phyloP scores from a whole-genome alignment of 1,140 invertebrate genomes.

The Conopomorpha cramerella region DNA sequence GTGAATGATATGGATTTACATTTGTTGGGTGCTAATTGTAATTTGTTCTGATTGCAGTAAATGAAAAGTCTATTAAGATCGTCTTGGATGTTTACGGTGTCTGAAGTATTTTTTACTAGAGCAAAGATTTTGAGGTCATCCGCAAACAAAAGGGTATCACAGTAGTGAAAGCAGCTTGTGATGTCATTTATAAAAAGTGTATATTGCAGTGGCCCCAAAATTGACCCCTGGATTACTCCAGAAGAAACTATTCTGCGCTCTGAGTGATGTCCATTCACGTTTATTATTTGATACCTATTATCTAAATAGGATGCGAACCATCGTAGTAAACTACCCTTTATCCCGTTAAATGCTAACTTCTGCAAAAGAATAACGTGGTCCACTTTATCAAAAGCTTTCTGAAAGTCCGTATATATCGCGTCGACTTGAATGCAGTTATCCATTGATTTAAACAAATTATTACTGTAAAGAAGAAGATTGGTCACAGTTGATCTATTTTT shows the following conservation, averaged over 20 bases:
- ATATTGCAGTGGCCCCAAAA: background rate
- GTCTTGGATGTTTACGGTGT: background rate
- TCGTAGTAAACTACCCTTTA: background rate
- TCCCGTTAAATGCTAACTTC: background rate
- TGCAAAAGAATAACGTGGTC: background rate
- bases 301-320: background rate
- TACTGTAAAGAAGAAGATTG: background rate
- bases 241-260: background rate
- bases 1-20: too few species aligned
- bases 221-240: background rate
- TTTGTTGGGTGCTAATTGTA: too few species aligned
- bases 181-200: background rate
- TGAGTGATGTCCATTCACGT: background rate
- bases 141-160: background rate
- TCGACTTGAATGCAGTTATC: background rate
- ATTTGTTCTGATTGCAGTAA: too few species aligned
- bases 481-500: background rate
- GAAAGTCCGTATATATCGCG: background rate
- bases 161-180: background rate
- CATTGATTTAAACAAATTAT: background rate
- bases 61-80: too few species aligned
- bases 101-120: background rate
- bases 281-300: background rate
- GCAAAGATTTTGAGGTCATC: background rate
- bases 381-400: background rate